A percentile compares a stretch with the other conserved stretches of the same genome.
These are phyloP conservation scores for Cavia porcellus DNA, from an alignment of 2,113 vertebrate species.

Conservation along the genomic window DNA sequence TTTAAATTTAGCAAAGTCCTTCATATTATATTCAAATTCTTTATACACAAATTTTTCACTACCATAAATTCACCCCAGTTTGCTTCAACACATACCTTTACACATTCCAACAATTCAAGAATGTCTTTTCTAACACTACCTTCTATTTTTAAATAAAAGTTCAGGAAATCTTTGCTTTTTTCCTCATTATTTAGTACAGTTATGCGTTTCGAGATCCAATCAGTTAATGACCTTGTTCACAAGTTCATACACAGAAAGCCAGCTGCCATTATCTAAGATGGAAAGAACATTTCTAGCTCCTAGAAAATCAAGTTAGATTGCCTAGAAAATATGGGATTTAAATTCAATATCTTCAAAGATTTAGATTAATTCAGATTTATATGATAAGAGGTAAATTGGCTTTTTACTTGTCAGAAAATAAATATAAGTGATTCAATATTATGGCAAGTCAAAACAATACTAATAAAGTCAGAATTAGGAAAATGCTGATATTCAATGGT, in stretches of 20 bases:
- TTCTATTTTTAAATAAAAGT: neutral
- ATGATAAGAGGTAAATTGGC: neutral
- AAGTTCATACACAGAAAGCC: neutral
- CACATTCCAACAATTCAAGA: neutral
- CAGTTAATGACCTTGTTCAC: neutral
- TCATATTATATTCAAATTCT: neutral
- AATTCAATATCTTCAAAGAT: neutral
- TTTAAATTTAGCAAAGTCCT: neutral
- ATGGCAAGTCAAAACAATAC: neutral
- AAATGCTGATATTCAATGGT: neutral
- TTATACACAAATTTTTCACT: neutral
- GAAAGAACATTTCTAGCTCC: neutral
- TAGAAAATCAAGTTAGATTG: neutral
- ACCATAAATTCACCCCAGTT: neutral
- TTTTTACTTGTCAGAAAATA: neutral
- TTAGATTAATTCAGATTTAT: neutral
- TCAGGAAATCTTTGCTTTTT: neutral
- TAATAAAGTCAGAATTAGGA: neutral
- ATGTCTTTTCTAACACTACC: neutral
- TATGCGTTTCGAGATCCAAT: neutral
- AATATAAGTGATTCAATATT: neutral
- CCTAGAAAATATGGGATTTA: neutral
- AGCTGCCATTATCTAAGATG: neutral
- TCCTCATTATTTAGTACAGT: neutral
- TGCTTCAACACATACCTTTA: neutral